Percentiles rank a stretch among this genome's conserved stretches.
Conservation (phyloP, 2,888 invertebrate genomes). For the Xanthia icteritia region DNA sequence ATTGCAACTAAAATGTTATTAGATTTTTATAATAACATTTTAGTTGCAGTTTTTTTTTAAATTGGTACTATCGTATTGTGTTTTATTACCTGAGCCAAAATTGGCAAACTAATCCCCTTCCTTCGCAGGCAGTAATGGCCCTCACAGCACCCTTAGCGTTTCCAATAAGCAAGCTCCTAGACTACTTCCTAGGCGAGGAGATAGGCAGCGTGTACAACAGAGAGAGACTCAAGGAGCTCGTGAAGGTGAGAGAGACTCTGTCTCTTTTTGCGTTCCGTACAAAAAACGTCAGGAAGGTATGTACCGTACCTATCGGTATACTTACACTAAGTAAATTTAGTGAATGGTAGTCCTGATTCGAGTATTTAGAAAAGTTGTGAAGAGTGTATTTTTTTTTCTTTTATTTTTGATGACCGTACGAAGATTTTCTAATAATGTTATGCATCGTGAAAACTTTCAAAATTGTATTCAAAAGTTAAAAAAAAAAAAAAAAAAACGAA, state of each 20-base stretch:
- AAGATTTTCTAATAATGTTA: background rate
- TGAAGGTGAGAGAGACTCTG: slow-evolving; percentile 91
- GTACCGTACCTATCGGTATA: slow-evolving; percentile 1
- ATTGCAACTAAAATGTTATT: too few relatives aligned
- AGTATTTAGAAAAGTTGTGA: slow-evolving; percentile 33
- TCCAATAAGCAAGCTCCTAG: slow-evolving; percentile 97
- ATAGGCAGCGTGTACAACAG: slow-evolving; percentile 99
- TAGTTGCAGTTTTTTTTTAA: too few relatives aligned
- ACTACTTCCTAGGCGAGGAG: slow-evolving; percentile 98
- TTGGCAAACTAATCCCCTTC: background rate
- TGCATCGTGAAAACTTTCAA: slow-evolving; percentile 27
- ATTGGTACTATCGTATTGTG: too few relatives aligned
- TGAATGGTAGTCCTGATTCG: slow-evolving; percentile 45
- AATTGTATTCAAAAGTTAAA: too few relatives aligned
- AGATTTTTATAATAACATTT: too few relatives aligned
- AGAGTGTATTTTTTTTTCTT: background rate
- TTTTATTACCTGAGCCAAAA: too few relatives aligned
- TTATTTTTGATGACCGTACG: background rate
- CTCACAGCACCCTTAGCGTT: slow-evolving; percentile 98
- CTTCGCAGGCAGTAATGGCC: slow-evolving; percentile 94
- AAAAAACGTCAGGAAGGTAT: slow-evolving; percentile 49
- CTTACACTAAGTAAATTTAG: slow-evolving; percentile 24
- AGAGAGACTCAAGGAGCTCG: slow-evolving; percentile 98
- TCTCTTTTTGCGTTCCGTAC: slow-evolving; percentile 67
- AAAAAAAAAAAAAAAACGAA: too few relatives aligned